Evolutionary conservation across 2,888 invertebrate species (phyloP).

Genomic region (Pristionchus japonicus): DNA sequence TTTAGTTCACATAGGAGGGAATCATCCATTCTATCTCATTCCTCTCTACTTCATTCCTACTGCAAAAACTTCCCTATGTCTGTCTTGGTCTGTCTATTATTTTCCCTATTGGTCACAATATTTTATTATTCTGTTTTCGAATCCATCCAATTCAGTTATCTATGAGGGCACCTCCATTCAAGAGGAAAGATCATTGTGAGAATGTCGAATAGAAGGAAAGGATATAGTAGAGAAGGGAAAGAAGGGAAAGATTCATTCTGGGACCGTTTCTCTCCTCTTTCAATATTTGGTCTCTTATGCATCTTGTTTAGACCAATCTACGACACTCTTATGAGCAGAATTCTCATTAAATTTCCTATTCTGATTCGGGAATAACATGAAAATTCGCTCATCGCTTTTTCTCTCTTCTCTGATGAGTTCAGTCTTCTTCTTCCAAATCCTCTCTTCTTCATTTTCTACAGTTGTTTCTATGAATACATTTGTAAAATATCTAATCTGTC

Average conservation of each 20-base stretch:
- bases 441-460: neutral
- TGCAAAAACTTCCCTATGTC: neutral
- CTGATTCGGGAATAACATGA: neutral
- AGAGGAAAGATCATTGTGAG: neutral
- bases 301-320: neutral
- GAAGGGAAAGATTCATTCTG: neutral
- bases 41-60: neutral
- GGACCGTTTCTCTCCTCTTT: neutral
- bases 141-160: neutral
- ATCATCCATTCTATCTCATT: neutral
- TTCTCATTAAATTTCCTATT: constrained; percentile 14
- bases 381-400: neutral
- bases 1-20: neutral
- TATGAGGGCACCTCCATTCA: neutral
- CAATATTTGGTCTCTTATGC: neutral
- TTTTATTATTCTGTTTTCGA: neutral
- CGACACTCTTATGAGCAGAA: neutral
- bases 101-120: neutral
- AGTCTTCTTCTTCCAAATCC: neutral
- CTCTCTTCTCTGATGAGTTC: neutral
- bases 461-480: neutral
- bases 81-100: neutral
- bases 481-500: neutral
- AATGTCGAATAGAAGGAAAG: neutral
- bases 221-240: neutral